Evolutionary conservation across 2,113 vertebrate species (phyloP).

Genomic region (Amazona vittata): DNA sequence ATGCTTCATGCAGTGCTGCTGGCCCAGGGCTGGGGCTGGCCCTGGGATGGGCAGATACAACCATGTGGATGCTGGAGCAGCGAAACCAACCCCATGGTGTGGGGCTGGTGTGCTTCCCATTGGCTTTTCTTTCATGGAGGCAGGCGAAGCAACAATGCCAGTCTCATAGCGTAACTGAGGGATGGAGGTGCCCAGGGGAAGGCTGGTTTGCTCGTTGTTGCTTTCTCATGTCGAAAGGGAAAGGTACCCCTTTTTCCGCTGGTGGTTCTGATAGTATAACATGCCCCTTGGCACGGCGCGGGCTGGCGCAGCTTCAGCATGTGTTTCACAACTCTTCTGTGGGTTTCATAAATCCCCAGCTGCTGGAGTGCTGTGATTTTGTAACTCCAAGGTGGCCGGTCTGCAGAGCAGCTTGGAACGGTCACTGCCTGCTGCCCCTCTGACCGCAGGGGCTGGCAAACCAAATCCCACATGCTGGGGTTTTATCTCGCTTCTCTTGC

Average conservation of each 20-base stretch:
- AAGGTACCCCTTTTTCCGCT: not conserved
- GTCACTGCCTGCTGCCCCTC: not conserved
- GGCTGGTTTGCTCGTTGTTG: not conserved
- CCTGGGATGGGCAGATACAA: not conserved
- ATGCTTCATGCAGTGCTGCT: accelerated
- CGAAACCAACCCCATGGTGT: accelerated
- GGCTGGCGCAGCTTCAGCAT: not conserved
- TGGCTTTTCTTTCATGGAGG: not conserved
- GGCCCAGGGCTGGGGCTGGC: not conserved
- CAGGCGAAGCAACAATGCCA: not conserved
- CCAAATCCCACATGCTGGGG: not conserved
- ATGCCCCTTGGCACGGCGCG: accelerated
- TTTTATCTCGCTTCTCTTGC: not conserved
- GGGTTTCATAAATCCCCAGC: slow-evolving; percentile 23
- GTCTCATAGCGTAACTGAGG: accelerated
- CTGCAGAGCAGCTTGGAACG: not conserved
- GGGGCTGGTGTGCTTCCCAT: not conserved
- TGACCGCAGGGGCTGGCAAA: not conserved
- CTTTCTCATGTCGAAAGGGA: not conserved
- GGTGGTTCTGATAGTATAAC: not conserved
- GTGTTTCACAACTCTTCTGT: slow-evolving; percentile 12
- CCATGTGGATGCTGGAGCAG: not conserved
- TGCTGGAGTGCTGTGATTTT: not conserved
- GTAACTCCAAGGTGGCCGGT: not conserved
- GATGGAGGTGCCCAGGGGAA: not conserved